Base-by-base conservation (phyloP, 1,140 invertebrate genomes). In the Choristoneura fumiferana region DNA sequence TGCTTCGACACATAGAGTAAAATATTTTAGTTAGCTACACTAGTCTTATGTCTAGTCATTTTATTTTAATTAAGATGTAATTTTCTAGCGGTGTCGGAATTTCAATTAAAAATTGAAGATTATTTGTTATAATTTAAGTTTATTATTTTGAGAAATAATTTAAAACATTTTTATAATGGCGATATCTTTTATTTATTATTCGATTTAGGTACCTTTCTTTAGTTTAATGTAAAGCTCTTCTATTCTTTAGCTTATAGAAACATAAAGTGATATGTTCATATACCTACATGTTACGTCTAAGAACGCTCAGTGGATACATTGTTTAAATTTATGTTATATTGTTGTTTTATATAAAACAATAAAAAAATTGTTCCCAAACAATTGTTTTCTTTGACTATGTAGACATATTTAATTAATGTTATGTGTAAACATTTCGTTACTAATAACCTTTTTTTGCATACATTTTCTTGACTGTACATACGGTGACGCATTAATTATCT, bases 341-440 rank as follows among this genome's bases (percentile, higher is more conserved):
- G 43, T 49, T 49, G 43, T 49, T 49, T 49, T 18, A 22, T 49
- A 49, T 49, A 49, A 49, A 49, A 45, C 40, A 49, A 49, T 49
- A 49, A 49, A 45, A 43, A 1, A 37, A 22, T 10, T 49, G 18
- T 14, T 54, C 33, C 35, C 35, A 22, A 14, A 54, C 8, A 14
- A 1, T 15, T 2, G n/a, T 14, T 54, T 36, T 54, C 15, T 15
- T 49, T 10, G 5, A 15, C 13, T 12, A 10, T 1, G 3, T 8
- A 18, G 5, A 18, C 14, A n/a, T n/a, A 22, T 52, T 18, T 22
- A 37, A 37, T 37, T 37, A 37, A 1, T 37, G 35, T 10, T 12
- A 12, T 4, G 3, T 12, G 8, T 37, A 37, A 9, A 37, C 35
- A 37, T 9, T 37, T 37, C 35, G 9, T 12, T 37, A 34, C 4